Evolutionary conservation across 2,888 invertebrate genomes (phyloP).

Genomic region (Himalopsyche anomala): DNA sequence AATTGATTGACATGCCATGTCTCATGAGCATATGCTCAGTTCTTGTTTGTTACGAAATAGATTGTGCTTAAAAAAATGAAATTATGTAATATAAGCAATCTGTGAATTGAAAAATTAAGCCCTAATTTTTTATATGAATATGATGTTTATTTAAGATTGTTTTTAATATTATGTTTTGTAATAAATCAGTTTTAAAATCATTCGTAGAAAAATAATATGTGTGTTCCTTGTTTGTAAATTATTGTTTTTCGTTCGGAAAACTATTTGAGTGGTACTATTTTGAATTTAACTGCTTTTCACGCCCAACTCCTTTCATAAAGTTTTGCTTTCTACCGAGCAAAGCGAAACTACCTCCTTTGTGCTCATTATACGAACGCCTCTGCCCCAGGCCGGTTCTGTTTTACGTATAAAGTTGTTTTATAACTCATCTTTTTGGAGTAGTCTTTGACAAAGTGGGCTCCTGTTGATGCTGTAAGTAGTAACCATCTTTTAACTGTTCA

Average conservation of each 20-base stretch:
- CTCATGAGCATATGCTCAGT: too few relatives aligned
- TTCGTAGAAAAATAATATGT: too few relatives aligned
- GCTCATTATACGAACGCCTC: constrained; percentile 33
- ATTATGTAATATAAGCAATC: too few relatives aligned
- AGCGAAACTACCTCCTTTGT: constrained; percentile 39
- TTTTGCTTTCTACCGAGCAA: constrained; percentile 19
- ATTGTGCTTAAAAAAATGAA: too few relatives aligned
- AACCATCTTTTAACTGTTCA: not conserved
- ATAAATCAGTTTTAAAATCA: too few relatives aligned
- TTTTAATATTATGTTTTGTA: too few relatives aligned
- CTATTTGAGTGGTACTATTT: constrained; percentile 28
- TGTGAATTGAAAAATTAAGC: too few relatives aligned
- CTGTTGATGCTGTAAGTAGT: not conserved
- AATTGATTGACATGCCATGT: too few relatives aligned
- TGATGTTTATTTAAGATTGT: too few relatives aligned
- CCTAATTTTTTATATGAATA: too few relatives aligned
- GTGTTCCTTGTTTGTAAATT: not conserved
- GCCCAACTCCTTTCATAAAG: constrained; percentile 24
- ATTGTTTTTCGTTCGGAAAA: constrained; percentile 21
- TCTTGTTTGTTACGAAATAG: too few relatives aligned
- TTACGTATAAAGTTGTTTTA: constrained; percentile 36
- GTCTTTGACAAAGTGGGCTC: constrained; percentile 35
- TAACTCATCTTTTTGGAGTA: constrained; percentile 32
- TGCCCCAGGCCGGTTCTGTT: constrained; percentile 13
- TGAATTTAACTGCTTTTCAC: constrained; percentile 40